Conservation (phyloP, 1,140 invertebrate genomes). For the Eriosoma lanigerum region DNA sequence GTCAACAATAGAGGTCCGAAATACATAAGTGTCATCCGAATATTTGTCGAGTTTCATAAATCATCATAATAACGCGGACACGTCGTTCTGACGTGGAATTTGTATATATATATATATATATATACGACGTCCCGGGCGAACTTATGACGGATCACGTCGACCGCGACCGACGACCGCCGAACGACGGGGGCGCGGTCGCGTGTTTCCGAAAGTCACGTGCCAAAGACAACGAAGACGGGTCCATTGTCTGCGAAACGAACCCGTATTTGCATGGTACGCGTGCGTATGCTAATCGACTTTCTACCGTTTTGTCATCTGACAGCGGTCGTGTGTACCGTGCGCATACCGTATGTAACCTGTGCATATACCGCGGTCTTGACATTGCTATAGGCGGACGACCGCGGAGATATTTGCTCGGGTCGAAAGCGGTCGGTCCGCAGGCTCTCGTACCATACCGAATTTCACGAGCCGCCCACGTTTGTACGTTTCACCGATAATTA, state of each 20-base stretch:
- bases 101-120: no score
- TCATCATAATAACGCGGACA: no score
- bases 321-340: background rate
- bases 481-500: conserved; percentile 1
- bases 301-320: conserved; percentile 46
- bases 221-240: background rate
- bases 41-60: no score
- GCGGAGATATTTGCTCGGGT: conserved; percentile 4
- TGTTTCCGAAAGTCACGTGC: conserved; percentile 45
- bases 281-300: conserved; percentile 42
- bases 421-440: conserved; percentile 11
- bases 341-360: background rate
- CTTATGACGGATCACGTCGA: no score
- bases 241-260: conserved; percentile 9
- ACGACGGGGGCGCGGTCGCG: background rate
- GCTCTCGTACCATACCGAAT: background rate
- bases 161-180: background rate
- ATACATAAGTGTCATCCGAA: no score
- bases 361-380: conserved; percentile 29
- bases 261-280: background rate
- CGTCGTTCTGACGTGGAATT: no score
- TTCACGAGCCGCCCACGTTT: background rate
- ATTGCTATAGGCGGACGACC: background rate
- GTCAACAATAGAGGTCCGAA: no score
- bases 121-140: no score